Conservation (phyloP, 2,113 vertebrate species). For the Podarcis muralis region DNA sequence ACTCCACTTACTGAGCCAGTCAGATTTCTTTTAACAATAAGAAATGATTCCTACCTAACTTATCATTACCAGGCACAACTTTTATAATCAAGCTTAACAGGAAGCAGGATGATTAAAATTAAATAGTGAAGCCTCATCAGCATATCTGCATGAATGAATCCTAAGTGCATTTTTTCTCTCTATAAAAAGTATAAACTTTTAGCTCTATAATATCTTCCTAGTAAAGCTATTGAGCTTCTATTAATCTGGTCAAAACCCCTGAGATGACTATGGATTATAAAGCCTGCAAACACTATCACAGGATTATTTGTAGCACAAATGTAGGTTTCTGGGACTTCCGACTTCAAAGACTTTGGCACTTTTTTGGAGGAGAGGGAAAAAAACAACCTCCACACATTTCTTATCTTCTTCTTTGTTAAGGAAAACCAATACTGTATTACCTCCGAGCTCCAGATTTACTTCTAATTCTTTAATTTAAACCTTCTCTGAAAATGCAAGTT, state of each 20-base stretch:
- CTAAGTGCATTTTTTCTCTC: constrained; percentile 2
- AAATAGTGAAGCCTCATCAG: constrained; percentile 50
- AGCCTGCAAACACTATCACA: constrained; percentile 1
- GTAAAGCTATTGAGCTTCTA: constrained; percentile 42
- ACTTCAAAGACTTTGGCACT: constrained; percentile 35
- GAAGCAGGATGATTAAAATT: constrained; percentile 62
- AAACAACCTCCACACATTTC: not conserved
- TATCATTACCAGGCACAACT: constrained; percentile 63
- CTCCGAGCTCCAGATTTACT: constrained; percentile 18
- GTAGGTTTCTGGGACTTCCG: constrained; percentile 41
- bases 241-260: constrained; percentile 52
- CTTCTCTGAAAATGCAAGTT: constrained; percentile 25
- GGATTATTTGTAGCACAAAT: constrained; percentile 46
- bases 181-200: not conserved
- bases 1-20: constrained; percentile 34
- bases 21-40: constrained; percentile 50
- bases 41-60: constrained; percentile 44
- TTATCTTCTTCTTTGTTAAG: constrained; percentile 20
- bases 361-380: no score
- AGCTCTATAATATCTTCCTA: constrained; percentile 38
- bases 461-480: constrained; percentile 26
- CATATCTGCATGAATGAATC: constrained; percentile 43
- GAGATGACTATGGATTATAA: constrained; percentile 22
- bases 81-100: constrained; percentile 47
- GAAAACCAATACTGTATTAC: constrained; percentile 7